These are phyloP conservation scores for Oxystoma pomonae DNA, from an alignment of 2,888 invertebrate genomes.

Conservation along the genomic window DNA sequence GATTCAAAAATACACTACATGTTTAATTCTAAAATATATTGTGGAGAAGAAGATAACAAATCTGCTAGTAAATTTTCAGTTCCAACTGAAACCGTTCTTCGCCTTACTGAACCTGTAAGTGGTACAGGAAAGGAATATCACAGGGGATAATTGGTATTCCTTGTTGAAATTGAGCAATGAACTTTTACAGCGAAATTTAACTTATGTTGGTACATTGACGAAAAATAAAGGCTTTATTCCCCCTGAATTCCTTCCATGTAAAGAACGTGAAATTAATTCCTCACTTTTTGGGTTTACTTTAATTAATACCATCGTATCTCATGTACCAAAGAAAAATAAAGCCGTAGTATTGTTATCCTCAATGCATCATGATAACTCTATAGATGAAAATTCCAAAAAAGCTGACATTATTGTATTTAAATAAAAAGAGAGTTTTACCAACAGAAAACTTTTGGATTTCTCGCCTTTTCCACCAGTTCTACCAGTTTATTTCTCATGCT, in stretches of 20 bases:
- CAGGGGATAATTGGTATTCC: slow-evolving; percentile 20
- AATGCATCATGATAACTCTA: slow-evolving; percentile 24
- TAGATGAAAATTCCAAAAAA: slow-evolving; percentile 20
- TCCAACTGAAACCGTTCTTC: slow-evolving; percentile 15
- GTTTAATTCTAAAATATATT: slow-evolving; percentile 13
- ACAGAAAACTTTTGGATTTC: too few species aligned
- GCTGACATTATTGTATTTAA: too few species aligned
- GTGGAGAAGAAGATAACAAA: slow-evolving; percentile 2
- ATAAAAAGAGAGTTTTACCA: too few species aligned
- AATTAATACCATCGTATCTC: slow-evolving; percentile 7
- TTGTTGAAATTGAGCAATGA: slow-evolving; percentile 2
- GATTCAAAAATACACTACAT: slow-evolving; percentile 16
- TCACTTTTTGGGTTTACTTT: slow-evolving; percentile 28
- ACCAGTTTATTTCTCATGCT: too few species aligned
- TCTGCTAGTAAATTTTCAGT: neutral
- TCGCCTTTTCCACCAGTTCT: too few species aligned
- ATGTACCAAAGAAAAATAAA: slow-evolving; percentile 20
- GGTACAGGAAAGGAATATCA: slow-evolving; percentile 26
- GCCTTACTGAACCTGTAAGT: slow-evolving; percentile 20
- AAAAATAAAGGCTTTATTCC: slow-evolving; percentile 33
- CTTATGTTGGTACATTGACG: slow-evolving; percentile 27
- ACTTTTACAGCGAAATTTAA: slow-evolving; percentile 18
- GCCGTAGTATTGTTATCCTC: slow-evolving; percentile 23
- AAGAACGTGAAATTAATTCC: slow-evolving; percentile 7
- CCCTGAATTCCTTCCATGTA: slow-evolving; percentile 26